Percentiles rank a stretch among this genome's conserved stretches.
These are phyloP conservation scores for Mythimna pallens DNA, from an alignment of 2,888 invertebrate species.

Conservation along the genomic window DNA sequence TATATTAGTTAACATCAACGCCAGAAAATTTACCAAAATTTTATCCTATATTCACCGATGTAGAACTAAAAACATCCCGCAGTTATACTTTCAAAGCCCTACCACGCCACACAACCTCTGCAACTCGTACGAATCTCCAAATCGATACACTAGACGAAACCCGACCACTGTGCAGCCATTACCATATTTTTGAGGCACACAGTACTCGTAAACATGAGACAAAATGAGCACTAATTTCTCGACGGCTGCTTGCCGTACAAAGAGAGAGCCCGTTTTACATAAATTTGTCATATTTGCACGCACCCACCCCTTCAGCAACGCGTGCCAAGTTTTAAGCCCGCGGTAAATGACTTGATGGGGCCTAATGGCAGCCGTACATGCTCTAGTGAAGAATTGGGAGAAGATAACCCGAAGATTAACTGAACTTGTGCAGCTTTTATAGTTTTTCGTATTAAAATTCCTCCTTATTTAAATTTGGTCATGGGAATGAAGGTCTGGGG, in stretches of 20 bases:
- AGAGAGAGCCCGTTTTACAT: slow-evolving; percentile 83
- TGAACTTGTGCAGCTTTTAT: slow-evolving; percentile 3
- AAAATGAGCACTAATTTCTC: slow-evolving; percentile 88
- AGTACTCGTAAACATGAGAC: slow-evolving; percentile 85
- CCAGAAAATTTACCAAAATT: no score
- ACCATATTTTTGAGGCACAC: slow-evolving; percentile 84
- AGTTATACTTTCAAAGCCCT: slow-evolving; percentile 10
- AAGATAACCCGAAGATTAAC: slow-evolving; percentile 31
- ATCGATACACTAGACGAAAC: slow-evolving; percentile 78
- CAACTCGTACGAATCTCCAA: slow-evolving; percentile 66
- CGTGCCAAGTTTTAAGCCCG: slow-evolving; percentile 80
- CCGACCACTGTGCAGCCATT: slow-evolving; percentile 75
- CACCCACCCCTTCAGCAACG: slow-evolving; percentile 70
- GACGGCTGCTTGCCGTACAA: slow-evolving; percentile 73
- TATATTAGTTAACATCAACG: no score
- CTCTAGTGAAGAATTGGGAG: slow-evolving; percentile 36
- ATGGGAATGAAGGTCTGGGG: not conserved
- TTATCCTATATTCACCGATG: slow-evolving; percentile 10
- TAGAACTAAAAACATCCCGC: slow-evolving; percentile 2
- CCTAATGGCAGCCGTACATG: slow-evolving; percentile 55
- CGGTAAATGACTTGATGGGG: slow-evolving; percentile 69
- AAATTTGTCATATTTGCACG: slow-evolving; percentile 90
- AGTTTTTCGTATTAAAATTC: not conserved
- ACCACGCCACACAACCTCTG: slow-evolving; percentile 42
- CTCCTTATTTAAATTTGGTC: not conserved